Evolutionary conservation across 1,140 invertebrate genomes (phyloP).

Genomic region (Limonius californicus): DNA sequence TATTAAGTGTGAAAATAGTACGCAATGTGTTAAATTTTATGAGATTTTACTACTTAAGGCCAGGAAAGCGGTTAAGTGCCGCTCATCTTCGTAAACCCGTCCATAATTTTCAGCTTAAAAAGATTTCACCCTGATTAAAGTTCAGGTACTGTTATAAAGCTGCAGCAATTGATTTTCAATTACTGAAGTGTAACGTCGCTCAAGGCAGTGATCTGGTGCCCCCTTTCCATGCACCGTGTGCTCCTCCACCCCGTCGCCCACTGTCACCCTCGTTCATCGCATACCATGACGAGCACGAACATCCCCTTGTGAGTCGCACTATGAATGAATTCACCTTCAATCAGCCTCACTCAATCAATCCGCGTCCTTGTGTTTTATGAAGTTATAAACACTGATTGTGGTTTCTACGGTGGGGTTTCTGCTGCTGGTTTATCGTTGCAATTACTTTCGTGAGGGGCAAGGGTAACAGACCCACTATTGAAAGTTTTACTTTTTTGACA

Average conservation of each 20-base stretch:
- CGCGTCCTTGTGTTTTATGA: slow-evolving; percentile 29
- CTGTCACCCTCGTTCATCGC: slow-evolving; percentile 11
- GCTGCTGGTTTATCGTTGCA: neutral
- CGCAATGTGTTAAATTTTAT: no score
- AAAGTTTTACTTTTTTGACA: no score
- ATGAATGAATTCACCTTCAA: slow-evolving; percentile 25
- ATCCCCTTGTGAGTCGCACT: slow-evolving; percentile 14
- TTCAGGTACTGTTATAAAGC: slow-evolving; percentile 8
- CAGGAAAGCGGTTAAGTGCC: neutral
- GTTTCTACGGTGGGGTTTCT: slow-evolving; percentile 9
- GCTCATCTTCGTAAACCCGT: neutral
- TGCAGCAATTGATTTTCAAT: slow-evolving; percentile 27
- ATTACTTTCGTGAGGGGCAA: neutral
- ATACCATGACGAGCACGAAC: slow-evolving; percentile 11
- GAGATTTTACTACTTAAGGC: no score
- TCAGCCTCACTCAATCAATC: slow-evolving; percentile 26
- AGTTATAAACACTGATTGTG: slow-evolving; percentile 32
- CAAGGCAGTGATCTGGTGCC: slow-evolving; percentile 16
- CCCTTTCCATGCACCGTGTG: slow-evolving; percentile 1
- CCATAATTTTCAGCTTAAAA: slow-evolving; percentile 1
- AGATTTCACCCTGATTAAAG: neutral
- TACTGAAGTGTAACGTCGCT: slow-evolving; percentile 19
- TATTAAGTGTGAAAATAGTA: no score
- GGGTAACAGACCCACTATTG: no score
- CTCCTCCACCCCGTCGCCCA: slow-evolving; percentile 8